Base-by-base conservation (phyloP, 1,140 invertebrate genomes). In the Drosophila ficusphila region DNA sequence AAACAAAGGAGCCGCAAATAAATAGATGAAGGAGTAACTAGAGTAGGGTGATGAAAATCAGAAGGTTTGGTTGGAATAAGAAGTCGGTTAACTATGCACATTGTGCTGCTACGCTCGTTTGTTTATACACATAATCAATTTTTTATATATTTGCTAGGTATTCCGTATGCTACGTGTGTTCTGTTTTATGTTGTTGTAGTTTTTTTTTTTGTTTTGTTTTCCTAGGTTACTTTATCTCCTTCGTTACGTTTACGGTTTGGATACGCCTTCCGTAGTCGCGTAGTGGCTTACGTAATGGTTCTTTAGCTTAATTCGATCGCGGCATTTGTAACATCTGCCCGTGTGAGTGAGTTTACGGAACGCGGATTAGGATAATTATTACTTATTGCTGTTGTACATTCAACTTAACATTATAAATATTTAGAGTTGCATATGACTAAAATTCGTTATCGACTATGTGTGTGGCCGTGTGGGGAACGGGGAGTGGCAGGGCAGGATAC, bases 1-100 rank as follows among this genome's bases (percentile, higher is more conserved):
- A 74, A 83, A 83, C 69, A 71, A 67, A 62, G 51, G 53, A 74
- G 79, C 76, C 77, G 79, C 69, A 72, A 77, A 89, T 89, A 85
- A 89, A 89, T 89, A 69, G 47, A 64, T 64, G 56, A 19, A 19
- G 54, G 54, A 67, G 46, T 51, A 68, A 67, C 25, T 67, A 65
- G 42, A 42, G n/a, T 25, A 25, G 54, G 21, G 33, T 23, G 29
- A 41, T 29, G 12, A 44, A n/a, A 72, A 44, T 56, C 70, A 64
- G 41, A 81, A 58, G 52, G 60, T 57, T 39, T 34, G 31, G n/a
- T 51, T 62, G 69, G 56, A 73, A 73, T 62, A 61, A 61, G 46
- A 67, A 52, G 29, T 41, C 41, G 38, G 78, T 74, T 83, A 79
- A 86, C 81, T 83, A 83, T 65, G 75, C 79, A 79, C 79, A 74